A percentile compares a stretch with the other conserved stretches of the same genome.
phyloP scores from a whole-genome alignment of 2,888 invertebrate genomes.

The Suillia variegata region DNA sequence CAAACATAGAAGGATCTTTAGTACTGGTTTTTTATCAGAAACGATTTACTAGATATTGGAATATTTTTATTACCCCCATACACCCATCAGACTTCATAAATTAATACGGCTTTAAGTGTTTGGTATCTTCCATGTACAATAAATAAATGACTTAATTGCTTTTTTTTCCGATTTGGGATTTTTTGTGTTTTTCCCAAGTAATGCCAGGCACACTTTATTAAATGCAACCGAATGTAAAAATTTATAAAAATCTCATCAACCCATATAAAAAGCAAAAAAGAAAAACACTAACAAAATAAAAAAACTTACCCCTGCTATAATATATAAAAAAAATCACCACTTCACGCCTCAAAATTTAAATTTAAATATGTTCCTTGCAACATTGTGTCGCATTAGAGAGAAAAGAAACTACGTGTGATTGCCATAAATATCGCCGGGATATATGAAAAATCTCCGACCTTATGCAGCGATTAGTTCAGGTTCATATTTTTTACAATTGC shows the following conservation, averaged over 20 bases:
- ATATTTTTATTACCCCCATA: too few species aligned
- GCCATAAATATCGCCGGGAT: not conserved
- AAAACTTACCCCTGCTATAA: too few species aligned
- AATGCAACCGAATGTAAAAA: not conserved
- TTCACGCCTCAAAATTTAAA: conserved; percentile 3
- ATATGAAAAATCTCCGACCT: not conserved
- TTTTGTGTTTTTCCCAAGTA: not conserved
- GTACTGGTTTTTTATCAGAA: too few species aligned
- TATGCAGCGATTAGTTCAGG: conserved; percentile 1
- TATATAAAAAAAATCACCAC: not conserved
- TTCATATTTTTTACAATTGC: not conserved
- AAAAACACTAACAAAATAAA: conserved; percentile 34
- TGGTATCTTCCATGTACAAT: not conserved
- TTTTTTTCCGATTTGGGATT: not conserved
- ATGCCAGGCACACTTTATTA: not conserved
- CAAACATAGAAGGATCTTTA: too few species aligned
- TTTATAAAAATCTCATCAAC: not conserved
- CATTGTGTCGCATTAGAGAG: not conserved
- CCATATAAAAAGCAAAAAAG: not conserved
- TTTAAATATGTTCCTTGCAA: not conserved
- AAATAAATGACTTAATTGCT: not conserved
- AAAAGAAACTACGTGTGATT: not conserved
- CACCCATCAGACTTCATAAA: too few species aligned
- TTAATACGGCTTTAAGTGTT: too few species aligned
- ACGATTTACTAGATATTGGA: too few species aligned